Conservation (phyloP, 2,797 vertebrate genomes). For the Helicolenus hilgendorfi region DNA sequence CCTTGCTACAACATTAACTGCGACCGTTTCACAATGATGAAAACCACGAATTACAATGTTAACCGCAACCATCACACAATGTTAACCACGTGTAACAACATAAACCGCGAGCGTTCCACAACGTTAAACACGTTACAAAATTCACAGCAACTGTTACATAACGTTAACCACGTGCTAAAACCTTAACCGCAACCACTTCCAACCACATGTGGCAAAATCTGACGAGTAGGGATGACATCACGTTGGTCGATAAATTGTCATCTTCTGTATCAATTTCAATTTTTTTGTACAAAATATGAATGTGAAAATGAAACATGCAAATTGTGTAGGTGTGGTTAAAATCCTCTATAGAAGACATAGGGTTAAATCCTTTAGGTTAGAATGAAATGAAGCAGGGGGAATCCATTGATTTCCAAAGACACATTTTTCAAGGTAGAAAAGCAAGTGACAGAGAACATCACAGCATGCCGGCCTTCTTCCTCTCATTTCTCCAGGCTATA, state of each 20-base stretch:
- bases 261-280: background rate
- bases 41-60: too few species aligned
- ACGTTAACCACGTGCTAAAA: background rate
- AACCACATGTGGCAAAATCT: background rate
- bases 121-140: too few species aligned
- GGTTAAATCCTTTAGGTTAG: background rate
- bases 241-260: background rate
- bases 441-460: constrained; percentile 28
- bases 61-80: too few species aligned
- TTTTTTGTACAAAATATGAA: background rate
- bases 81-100: too few species aligned
- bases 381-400: background rate
- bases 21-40: too few species aligned
- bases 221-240: background rate
- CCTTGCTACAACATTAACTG: background rate
- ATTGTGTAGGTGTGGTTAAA: background rate
- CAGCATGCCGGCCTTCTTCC: constrained; percentile 20
- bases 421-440: constrained; percentile 31
- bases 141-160: background rate
- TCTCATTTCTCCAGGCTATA: constrained; percentile 29
- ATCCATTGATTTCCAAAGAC: constrained; percentile 18
- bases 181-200: background rate
- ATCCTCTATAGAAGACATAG: background rate
- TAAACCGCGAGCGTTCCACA: too few species aligned
- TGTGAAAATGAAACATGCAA: background rate